These are phyloP conservation scores for Gallinago paraguaiae DNA, from an alignment of 2,113 vertebrate species.

Conservation along the genomic window DNA sequence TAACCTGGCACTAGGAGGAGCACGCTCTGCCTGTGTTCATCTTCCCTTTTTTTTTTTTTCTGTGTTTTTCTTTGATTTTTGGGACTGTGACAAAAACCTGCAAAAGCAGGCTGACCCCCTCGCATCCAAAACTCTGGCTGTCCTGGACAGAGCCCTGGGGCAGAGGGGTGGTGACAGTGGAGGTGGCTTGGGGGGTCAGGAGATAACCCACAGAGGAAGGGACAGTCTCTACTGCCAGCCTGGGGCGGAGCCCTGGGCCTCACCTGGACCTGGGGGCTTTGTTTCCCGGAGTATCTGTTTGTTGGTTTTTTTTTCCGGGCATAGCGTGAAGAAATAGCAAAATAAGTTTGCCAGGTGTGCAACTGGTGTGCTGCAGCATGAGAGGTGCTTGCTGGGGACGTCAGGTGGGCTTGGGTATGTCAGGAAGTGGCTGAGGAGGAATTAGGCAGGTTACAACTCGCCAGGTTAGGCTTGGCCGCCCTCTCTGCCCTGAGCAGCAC, in stretches of 20 bases:
- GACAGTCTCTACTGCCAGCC: not conserved
- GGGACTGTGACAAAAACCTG: too few species aligned
- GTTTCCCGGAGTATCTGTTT: not conserved
- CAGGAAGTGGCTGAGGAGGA: not conserved
- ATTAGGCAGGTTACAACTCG: not conserved
- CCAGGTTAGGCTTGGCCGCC: not conserved
- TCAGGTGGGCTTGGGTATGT: fast-evolving
- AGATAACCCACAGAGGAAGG: not conserved
- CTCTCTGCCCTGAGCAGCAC: fast-evolving
- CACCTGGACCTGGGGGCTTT: not conserved
- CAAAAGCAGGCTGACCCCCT: not conserved
- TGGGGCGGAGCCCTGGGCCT: not conserved
- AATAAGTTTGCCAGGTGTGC: not conserved
- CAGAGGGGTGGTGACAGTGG: not conserved
- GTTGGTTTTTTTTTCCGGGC: not conserved
- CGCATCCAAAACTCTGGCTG: not conserved
- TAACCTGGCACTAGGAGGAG: not conserved
- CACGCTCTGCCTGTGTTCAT: fast-evolving
- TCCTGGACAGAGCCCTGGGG: too few species aligned
- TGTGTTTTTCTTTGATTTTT: not conserved
- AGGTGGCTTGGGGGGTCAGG: not conserved
- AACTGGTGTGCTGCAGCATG: fast-evolving
- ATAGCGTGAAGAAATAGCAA: fast-evolving
- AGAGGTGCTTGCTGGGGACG: not conserved
- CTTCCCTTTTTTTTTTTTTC: not conserved